Evolutionary conservation across 2,797 vertebrate species (phyloP), one percentile per base, ranked within the genome.

Genomic region (Sebastes glaucus): DNA sequence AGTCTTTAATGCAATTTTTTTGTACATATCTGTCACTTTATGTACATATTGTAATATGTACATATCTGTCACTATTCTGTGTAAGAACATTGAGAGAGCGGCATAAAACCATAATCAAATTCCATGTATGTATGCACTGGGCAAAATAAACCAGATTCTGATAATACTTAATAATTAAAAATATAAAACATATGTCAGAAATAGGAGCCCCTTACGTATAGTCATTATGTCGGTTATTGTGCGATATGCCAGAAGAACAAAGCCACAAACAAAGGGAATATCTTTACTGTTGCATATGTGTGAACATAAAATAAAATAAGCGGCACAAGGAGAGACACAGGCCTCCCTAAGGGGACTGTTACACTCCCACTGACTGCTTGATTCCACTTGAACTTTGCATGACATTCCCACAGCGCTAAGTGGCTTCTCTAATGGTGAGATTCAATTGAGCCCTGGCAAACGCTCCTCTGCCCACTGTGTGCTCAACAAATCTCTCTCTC

Each of bases 361-460:
- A 64, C 66, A 84, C 84, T 92, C 88, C 78, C 70, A 88, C 68
- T 85, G 88, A 84, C 85, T 85, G 82, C 69, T 89, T 91, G 91
- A 93, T 93, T 88, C 90, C 38, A 85, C 90, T 87, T 93, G 92
- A 95, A 95, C 94, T 93, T 93, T 89, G 74, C 86, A 81, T 91
- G 87, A 85, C 92, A 91, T 89, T 93, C 93, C 93, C 90, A 88
- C 92, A 84, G 88, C 46, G 78, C 88, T 82, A 90, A 91, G 87
- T 92, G 88, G 78, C 85, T 92, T 87, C 80, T 86, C 84, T 86
- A 83, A 92, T 85, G 69, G 71, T 81, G 73, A 86, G 89, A 89
- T 87, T 91, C 84, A 91, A 78, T 83, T 77, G 83, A 91, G 82
- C 80, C 78, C 62, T 68, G 65, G 87, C 60, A 87, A 87, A 91